These are phyloP conservation scores for Aldabrachelys gigantea DNA, from an alignment of 2,113 vertebrate genomes.

Conservation along the genomic window DNA sequence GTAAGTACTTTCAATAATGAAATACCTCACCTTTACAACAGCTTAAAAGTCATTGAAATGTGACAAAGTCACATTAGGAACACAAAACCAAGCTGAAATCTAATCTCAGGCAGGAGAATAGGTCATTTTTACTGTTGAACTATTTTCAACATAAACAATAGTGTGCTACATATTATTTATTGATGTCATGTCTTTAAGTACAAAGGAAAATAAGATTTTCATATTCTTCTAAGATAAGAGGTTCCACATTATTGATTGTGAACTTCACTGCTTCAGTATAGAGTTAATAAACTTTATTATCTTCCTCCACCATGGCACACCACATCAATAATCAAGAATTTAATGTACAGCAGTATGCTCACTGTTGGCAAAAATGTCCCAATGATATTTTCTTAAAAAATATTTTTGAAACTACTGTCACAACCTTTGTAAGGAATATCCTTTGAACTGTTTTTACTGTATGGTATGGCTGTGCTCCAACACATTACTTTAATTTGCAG, in stretches of 20 bases:
- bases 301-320: background rate
- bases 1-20: slow-evolving; percentile 24
- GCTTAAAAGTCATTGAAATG: slow-evolving; percentile 34
- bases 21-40: slow-evolving; percentile 19
- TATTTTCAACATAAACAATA: slow-evolving; percentile 2
- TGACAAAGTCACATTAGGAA: slow-evolving; percentile 32
- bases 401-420: slow-evolving; percentile 13
- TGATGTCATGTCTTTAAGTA: slow-evolving; percentile 27
- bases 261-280: slow-evolving; percentile 3
- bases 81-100: slow-evolving; percentile 14
- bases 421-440: slow-evolving; percentile 20
- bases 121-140: slow-evolving; percentile 13
- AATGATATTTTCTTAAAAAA: background rate
- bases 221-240: slow-evolving; percentile 39
- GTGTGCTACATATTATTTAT: background rate
- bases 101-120: background rate
- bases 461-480: background rate
- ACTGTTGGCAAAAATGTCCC: background rate
- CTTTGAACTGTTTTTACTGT: slow-evolving; percentile 42
- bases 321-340: slow-evolving; percentile 48
- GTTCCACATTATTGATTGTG: slow-evolving; percentile 17
- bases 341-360: background rate
- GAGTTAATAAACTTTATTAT: slow-evolving; percentile 40
- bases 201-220: slow-evolving; percentile 28
- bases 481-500: slow-evolving; percentile 40